Evolutionary conservation across 2,888 invertebrate species (phyloP).

Genomic region (Heliconius ismenius): DNA sequence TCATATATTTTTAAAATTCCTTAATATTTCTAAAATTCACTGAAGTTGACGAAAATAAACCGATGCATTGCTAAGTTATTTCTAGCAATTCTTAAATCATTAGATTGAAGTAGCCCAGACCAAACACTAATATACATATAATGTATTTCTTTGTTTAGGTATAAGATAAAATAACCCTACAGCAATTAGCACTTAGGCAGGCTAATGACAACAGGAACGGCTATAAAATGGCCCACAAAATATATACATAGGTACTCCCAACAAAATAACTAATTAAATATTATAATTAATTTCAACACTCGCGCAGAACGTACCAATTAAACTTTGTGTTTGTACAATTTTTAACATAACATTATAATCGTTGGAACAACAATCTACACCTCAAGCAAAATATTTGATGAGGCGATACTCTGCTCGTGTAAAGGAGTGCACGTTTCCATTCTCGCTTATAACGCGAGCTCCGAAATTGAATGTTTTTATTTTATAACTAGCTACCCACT

Average conservation of each 20-base stretch:
- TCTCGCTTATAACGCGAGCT: constrained; percentile 2
- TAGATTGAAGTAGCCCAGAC: too few relatives aligned
- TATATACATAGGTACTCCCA: background rate
- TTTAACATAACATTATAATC: constrained; percentile 52
- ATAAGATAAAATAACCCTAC: too few relatives aligned
- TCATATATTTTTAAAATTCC: too few relatives aligned
- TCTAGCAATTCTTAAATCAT: too few relatives aligned
- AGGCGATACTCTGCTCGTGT: constrained; percentile 47
- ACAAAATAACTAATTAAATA: background rate
- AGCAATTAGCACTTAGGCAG: too few relatives aligned
- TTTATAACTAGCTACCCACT: too few relatives aligned
- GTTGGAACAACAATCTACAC: constrained; percentile 55
- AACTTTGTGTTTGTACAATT: constrained; percentile 42
- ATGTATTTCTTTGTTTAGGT: too few relatives aligned
- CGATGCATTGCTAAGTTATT: too few relatives aligned
- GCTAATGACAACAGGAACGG: too few relatives aligned
- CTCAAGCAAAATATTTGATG: constrained; percentile 57
- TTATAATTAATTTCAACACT: constrained; percentile 1
- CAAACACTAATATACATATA: too few relatives aligned
- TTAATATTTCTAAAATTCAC: too few relatives aligned
- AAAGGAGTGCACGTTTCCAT: constrained; percentile 49
- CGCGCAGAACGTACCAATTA: constrained; percentile 22
- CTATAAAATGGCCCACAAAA: background rate
- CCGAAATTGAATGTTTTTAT: background rate
- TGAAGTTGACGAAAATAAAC: too few relatives aligned